Conservation (phyloP, 2,888 invertebrate species). For the Parelbella ahira region DNA sequence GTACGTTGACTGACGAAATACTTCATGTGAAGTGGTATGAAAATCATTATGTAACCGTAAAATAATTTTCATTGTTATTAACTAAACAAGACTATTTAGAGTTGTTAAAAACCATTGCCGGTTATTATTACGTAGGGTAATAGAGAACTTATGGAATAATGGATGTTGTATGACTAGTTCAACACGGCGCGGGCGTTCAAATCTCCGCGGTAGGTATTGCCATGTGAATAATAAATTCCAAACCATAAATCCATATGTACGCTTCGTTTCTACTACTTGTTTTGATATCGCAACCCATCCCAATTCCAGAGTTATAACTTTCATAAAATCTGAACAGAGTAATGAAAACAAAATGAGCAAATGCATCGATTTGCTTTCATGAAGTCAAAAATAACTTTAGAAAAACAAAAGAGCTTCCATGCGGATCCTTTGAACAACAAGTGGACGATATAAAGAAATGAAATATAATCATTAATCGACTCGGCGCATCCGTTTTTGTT, state of each 20-base stretch:
- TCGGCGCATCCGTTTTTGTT: conserved; percentile 1
- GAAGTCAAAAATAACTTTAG: conserved; percentile 30
- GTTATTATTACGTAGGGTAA: too few species aligned
- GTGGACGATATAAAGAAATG: conserved; percentile 32
- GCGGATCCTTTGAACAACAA: conserved; percentile 38
- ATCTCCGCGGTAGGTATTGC: conserved; percentile 29
- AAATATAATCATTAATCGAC: conserved; percentile 5
- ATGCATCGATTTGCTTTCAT: conserved; percentile 34
- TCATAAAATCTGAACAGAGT: conserved; percentile 32
- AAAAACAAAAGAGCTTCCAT: conserved; percentile 29
- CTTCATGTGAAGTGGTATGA: too few species aligned
- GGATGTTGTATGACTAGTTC: too few species aligned
- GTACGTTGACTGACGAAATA: too few species aligned
- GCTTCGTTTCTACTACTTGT: conserved; percentile 25
- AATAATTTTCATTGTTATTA: too few species aligned
- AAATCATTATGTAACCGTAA: too few species aligned
- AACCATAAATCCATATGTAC: conserved; percentile 24
- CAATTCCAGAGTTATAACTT: conserved; percentile 28
- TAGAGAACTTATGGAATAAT: too few species aligned
- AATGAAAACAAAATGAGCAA: conserved; percentile 36
- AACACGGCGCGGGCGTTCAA: too few species aligned
- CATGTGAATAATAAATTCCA: conserved; percentile 27
- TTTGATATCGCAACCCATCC: conserved; percentile 7
- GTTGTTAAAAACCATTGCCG: too few species aligned
- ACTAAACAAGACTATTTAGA: too few species aligned